Conservation (phyloP, 1,140 invertebrate genomes). For the Papilio aristodemus region DNA sequence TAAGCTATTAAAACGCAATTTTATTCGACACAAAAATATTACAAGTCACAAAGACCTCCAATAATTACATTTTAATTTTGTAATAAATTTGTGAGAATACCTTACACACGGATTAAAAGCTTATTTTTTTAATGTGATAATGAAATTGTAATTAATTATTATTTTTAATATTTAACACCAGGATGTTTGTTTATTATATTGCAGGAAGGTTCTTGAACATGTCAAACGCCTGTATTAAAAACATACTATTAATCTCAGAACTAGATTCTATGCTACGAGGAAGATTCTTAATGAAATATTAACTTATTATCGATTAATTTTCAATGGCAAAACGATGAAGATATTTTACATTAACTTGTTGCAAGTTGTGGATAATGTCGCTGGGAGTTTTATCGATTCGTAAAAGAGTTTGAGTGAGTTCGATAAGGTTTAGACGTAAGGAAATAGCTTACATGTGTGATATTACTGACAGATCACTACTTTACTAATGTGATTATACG, state of each 20-base stretch:
- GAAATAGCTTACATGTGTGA: too few species aligned
- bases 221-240: background rate
- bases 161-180: background rate
- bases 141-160: background rate
- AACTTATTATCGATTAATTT: too few species aligned
- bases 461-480: too few species aligned
- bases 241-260: background rate
- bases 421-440: too few species aligned
- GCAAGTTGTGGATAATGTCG: too few species aligned
- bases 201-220: background rate
- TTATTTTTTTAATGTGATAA: background rate
- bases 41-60: background rate
- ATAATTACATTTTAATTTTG: slow-evolving; percentile 15
- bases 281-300: background rate
- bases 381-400: too few species aligned
- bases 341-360: too few species aligned
- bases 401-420: too few species aligned
- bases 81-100: background rate
- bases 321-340: too few species aligned
- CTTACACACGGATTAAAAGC: background rate
- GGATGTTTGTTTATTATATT: background rate
- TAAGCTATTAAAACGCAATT: slow-evolving; percentile 12
- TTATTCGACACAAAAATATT: background rate
- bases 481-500: too few species aligned
- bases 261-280: background rate